Base-by-base conservation (phyloP, 64 coral and sea anemone genomes). In the Porites australiensis region DNA sequence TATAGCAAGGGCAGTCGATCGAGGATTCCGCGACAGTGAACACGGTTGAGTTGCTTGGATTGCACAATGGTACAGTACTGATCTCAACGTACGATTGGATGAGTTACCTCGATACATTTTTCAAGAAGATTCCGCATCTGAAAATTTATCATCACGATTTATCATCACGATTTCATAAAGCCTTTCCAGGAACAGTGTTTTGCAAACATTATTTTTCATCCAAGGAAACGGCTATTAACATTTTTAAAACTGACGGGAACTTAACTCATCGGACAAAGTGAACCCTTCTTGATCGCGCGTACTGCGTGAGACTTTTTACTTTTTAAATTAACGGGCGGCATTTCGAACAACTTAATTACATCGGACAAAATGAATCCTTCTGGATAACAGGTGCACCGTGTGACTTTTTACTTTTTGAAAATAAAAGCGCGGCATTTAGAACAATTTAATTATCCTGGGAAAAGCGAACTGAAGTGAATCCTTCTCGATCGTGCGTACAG, bases 191-290 rank as follows among this genome's bases (percentile, higher is more conserved):
- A 19, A 88, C 49, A 37, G 66, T 88, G 49, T 88, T 88, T 27
- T 88, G 86, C 52, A 90, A 90, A 44, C 74, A 90, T 6, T 83
- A 73, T 53, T 83, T 64, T 52, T 72, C 18, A 22, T 91, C 89
- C 37, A 64, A 71, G 64, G 63, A 82, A 55, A 14, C 12, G 0
- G 89, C 78, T 22, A 52, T 81, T 8, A 82, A 90, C 77, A 68
- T 70, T 82, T 20, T 79, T 70, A 53, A 71, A 58, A 52, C 50
- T 49, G 47, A 82, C 11, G 13, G 22, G 66, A 68, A 68, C 64
- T 68, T 68, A 68, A 68, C 5, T 68, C 2, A 12, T 68, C 2
- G 64, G 64, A 15, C 64, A 68, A 68, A 68, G 64, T 37, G 27
- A 37, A 37, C 1, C 27, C 27, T 37, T 37, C 1, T 0, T 1